Conservation (phyloP, 2,888 invertebrate species). For the Scelioninae gen. 1 region DNA sequence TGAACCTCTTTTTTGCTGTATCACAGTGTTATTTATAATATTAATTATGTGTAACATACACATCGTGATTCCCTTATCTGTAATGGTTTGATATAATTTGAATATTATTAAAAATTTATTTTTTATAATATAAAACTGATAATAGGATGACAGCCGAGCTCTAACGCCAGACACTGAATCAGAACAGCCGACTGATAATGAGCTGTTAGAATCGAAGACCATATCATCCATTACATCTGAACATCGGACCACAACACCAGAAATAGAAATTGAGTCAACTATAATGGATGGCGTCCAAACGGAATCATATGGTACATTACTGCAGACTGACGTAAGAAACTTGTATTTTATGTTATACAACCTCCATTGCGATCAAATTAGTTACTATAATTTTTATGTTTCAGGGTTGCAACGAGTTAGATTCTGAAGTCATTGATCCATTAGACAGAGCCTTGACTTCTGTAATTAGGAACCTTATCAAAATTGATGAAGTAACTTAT, state of each 20-base stretch:
- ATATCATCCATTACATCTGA: constrained; percentile 74
- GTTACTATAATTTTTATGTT: constrained; percentile 1
- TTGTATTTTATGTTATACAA: constrained; percentile 4
- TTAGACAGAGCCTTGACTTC: constrained; percentile 80
- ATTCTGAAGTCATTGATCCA: constrained; percentile 75
- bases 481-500: constrained; percentile 72
- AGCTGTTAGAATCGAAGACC: constrained; percentile 79
- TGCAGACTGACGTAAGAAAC: constrained; percentile 31
- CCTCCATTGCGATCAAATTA: neutral
- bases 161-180: constrained; percentile 81
- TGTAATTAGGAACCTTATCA: constrained; percentile 81
- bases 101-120: neutral
- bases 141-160: constrained; percentile 79
- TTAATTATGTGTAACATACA: too few species aligned
- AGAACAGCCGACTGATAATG: constrained; percentile 81
- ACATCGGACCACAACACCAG: constrained; percentile 77
- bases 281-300: constrained; percentile 64
- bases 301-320: constrained; percentile 24
- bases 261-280: constrained; percentile 76
- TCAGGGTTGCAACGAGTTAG: constrained; percentile 42
- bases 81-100: neutral
- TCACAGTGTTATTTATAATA: too few species aligned
- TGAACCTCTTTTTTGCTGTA: too few species aligned
- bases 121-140: constrained; percentile 3
- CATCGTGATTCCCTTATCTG: neutral